phyloP scores from a whole-genome alignment of 1,140 invertebrate genomes.

The Diorhabda carinulata region DNA sequence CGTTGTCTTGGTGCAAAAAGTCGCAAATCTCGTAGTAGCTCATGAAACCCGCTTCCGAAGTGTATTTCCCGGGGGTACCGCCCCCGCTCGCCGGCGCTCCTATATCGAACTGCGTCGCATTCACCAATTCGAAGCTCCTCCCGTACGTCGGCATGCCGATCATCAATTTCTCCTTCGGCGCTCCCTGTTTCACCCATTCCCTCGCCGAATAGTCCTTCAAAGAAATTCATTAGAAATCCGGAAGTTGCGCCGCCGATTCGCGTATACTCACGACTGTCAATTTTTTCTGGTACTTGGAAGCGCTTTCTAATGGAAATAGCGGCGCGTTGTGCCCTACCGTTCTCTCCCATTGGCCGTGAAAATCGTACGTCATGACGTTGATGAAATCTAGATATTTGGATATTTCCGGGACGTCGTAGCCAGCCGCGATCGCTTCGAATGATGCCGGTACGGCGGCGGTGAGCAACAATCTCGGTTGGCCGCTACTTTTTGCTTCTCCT shows the following conservation, averaged over 20 bases:
- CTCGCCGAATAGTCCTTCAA: constrained; percentile 80
- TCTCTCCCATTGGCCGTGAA: constrained; percentile 90
- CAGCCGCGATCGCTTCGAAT: constrained; percentile 87
- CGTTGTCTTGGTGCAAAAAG: constrained; percentile 85
- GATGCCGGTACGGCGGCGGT: constrained; percentile 89
- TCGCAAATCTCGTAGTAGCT: constrained; percentile 95
- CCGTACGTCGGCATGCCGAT: constrained; percentile 96
- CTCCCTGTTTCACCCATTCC: constrained; percentile 91
- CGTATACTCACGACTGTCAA: constrained; percentile 71
- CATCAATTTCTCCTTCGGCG: constrained; percentile 91
- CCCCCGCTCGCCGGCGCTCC: constrained; percentile 86
- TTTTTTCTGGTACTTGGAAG: constrained; percentile 86
- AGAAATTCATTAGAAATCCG: neutral
- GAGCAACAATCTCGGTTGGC: constrained; percentile 74
- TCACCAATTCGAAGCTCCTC: constrained; percentile 87
- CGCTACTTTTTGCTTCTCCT: constrained; percentile 63
- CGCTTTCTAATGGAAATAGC: constrained; percentile 81
- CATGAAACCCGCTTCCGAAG: constrained; percentile 84
- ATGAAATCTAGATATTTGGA: constrained; percentile 92
- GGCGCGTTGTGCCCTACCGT: constrained; percentile 91
- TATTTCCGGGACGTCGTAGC: constrained; percentile 92
- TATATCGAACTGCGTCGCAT: constrained; percentile 85
- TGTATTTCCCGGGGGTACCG: constrained; percentile 78
- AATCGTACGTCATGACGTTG: constrained; percentile 94
- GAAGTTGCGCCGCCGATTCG: no score